Base-by-base conservation (phyloP, 1,140 invertebrate species). In the Bradynema listronoti region DNA sequence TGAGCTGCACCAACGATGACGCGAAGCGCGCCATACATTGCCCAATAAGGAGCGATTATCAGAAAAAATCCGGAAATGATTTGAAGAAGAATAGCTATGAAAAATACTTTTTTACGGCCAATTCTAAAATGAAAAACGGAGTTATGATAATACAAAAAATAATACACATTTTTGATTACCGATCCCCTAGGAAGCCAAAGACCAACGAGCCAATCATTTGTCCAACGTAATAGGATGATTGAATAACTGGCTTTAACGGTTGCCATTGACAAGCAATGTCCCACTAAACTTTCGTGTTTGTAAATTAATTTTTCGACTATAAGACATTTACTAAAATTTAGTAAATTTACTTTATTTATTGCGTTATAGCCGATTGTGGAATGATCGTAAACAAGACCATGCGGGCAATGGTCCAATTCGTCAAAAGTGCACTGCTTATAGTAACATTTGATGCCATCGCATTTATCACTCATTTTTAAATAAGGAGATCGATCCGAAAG, bases 281-380 rank as follows among this genome's bases (percentile, higher is more conserved):
- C 74, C 74, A 77, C 76, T 76, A 46, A 63, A 75, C 69, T 22
- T n/a, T n/a, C n/a, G n/a, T n/a, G n/a, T n/a, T n/a, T n/a, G n/a
- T n/a, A n/a, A n/a, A n/a, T n/a, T n/a, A n/a, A n/a, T n/a, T n/a
- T n/a, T n/a, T n/a, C n/a, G n/a, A n/a, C n/a, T n/a, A n/a, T n/a
- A n/a, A n/a, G n/a, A n/a, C n/a, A n/a, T n/a, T n/a, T n/a, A n/a
- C n/a, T n/a, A n/a, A n/a, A n/a, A n/a, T n/a, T n/a, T n/a, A n/a
- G n/a, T n/a, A n/a, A n/a, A n/a, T n/a, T n/a, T n/a, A n/a, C n/a
- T n/a, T n/a, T n/a, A n/a, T n/a, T n/a, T n/a, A n/a, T n/a, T n/a
- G 72, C 72, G 0, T 68, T 71, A 34, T 56, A 69, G 25, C 32
- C 65, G 19, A 76, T 65, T 30, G 68, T 32, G 3, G 54, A 49